Conservation (phyloP, 2,888 invertebrate species). For the Aleiodes leptofemur region DNA sequence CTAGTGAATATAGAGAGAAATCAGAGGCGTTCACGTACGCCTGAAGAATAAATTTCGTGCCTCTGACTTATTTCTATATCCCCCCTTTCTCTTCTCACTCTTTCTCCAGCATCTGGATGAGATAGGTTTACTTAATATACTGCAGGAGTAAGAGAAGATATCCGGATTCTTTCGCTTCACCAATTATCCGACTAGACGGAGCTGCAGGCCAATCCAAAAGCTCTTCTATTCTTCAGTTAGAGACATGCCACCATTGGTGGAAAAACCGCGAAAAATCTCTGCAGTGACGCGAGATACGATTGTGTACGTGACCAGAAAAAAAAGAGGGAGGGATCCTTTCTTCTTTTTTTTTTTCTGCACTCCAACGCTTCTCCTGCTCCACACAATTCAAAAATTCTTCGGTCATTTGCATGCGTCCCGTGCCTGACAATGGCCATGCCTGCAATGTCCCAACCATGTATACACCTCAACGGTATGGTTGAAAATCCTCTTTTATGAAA, state of each 20-base stretch:
- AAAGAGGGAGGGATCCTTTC: neutral
- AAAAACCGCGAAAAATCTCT: conserved; percentile 19
- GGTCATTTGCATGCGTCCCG: conserved; percentile 31
- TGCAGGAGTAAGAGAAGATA: conserved; percentile 55
- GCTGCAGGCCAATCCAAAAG: conserved; percentile 18
- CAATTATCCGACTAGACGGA: conserved; percentile 51
- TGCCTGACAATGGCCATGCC: neutral
- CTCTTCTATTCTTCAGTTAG: conserved; percentile 1
- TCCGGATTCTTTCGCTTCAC: conserved; percentile 65
- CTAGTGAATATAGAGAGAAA: conserved; percentile 29
- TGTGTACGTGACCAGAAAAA: conserved; percentile 27
- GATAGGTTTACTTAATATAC: conserved; percentile 22
- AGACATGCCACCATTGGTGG: conserved; percentile 1
- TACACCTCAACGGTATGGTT: neutral
- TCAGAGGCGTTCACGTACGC: conserved; percentile 52
- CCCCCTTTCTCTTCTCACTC: neutral
- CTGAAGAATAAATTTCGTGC: conserved; percentile 52
- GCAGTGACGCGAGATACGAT: conserved; percentile 9
- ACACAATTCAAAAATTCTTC: conserved; percentile 8
- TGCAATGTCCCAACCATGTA: conserved; percentile 15
- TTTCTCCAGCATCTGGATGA: neutral
- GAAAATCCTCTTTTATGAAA: neutral
- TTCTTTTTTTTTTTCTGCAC: too few relatives aligned
- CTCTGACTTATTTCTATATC: neutral
- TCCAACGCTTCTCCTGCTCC: neutral